Conservation (phyloP, 2,113 vertebrate genomes). For the Salvelinus fontinalis region DNA sequence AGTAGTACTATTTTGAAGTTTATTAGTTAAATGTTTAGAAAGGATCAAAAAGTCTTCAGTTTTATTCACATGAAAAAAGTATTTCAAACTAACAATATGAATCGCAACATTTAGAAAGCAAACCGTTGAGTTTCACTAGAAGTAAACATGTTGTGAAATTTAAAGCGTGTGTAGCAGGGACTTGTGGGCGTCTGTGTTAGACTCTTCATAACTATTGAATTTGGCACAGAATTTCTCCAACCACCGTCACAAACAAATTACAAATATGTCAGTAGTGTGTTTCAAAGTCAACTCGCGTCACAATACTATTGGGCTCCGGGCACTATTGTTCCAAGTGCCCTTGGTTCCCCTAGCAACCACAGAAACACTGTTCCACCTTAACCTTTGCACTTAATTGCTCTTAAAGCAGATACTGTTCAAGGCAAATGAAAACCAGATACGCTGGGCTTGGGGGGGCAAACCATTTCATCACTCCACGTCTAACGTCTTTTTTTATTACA, state of each 20-base stretch:
- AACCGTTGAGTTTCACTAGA: background rate
- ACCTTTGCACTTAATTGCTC: slow-evolving; percentile 50
- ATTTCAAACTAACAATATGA: too few relatives aligned
- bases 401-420: slow-evolving; percentile 58
- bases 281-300: background rate
- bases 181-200: slow-evolving; percentile 20
- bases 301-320: slow-evolving; percentile 29
- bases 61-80: background rate
- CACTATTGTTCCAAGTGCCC: slow-evolving; percentile 43
- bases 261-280: slow-evolving; percentile 25
- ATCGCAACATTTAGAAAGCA: background rate
- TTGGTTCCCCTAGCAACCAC: slow-evolving; percentile 43
- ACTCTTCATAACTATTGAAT: slow-evolving; percentile 8
- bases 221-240: slow-evolving; percentile 26
- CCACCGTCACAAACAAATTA: slow-evolving; percentile 28
- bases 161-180: background rate
- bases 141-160: background rate
- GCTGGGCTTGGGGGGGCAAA: slow-evolving; percentile 32
- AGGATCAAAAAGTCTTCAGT: background rate
- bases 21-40: background rate
- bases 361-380: slow-evolving; percentile 46
- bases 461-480: slow-evolving; percentile 43
- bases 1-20: background rate
- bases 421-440: slow-evolving; percentile 58
- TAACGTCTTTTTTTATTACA: slow-evolving; percentile 36